These are phyloP conservation scores for Murina feae DNA, from an alignment of 2,113 vertebrate genomes.

Conservation along the genomic window DNA sequence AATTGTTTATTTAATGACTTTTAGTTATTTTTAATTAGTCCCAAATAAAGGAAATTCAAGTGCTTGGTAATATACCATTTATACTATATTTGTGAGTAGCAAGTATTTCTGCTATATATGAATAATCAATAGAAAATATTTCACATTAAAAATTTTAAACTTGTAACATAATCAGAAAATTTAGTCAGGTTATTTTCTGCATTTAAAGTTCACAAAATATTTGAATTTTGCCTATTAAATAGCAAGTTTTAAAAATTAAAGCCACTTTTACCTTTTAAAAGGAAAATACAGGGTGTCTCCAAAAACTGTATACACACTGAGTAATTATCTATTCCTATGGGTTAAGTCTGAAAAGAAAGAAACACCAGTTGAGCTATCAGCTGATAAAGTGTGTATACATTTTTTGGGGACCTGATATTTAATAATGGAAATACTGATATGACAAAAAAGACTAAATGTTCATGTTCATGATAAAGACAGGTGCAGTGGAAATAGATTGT, in stretches of 20 bases:
- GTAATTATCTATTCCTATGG: too few species aligned
- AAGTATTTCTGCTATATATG: background rate
- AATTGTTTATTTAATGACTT: background rate
- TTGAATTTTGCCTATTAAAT: background rate
- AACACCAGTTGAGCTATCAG: too few species aligned
- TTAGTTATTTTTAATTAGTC: slow-evolving; percentile 15
- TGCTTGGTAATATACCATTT: background rate
- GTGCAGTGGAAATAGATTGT: background rate
- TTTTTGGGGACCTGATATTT: background rate
- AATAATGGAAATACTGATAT: background rate
- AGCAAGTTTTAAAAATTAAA: background rate
- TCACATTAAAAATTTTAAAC: background rate
- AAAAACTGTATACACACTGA: too few species aligned
- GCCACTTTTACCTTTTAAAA: background rate
- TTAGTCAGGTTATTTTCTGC: background rate
- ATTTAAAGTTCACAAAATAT: background rate
- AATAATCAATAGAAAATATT: background rate
- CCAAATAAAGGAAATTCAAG: background rate
- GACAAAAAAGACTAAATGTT: background rate
- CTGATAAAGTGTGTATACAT: too few species aligned
- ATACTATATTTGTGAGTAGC: background rate
- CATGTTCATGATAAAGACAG: background rate
- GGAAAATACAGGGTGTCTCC: background rate
- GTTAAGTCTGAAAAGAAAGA: too few species aligned
- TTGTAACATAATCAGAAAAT: background rate